Evolutionary conservation across 1,140 invertebrate genomes (phyloP), one percentile per base, ranked within the genome.

Genomic region (Lasioglossum albipes): DNA sequence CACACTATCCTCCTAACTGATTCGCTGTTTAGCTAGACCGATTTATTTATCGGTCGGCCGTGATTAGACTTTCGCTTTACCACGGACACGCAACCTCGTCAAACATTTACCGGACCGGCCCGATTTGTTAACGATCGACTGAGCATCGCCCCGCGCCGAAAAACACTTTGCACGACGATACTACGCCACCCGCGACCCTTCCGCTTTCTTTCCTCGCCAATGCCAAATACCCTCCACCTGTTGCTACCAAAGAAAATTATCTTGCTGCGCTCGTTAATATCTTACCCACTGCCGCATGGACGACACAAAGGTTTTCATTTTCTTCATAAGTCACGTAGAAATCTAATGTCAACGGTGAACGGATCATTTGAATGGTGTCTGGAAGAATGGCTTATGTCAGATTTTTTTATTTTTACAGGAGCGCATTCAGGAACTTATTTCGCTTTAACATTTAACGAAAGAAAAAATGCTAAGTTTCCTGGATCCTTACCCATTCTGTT

Each of bases 31-130:
- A 82, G 70, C 57, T 66, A 73, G 49, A 18, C 65, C 79, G 76
- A 87, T 87, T 86, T 87, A 87, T 86, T 87, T 84, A 87, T 87
- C 75, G 66, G 68, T 64, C 62, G 70, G 49, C 72, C 85, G 71
- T 87, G 82, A 87, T 87, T 87, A 87, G 86, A 87, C 79, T 84
- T 86, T 84, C 73, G 84, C 85, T 87, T 87, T 82, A 86, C 71
- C 78, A n/a, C 36, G 72, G 61, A 84, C 52, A 66, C 71, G 54
- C 75, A 62, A 59, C 59, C 64, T 69, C 68, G 82, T 79, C 79
- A 84, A 81, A 86, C 74, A 81, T 86, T 77, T 42, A 62, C 57
- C 59, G 75, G 18, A 9, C 52, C 22, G 57, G 42, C 9, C 62
- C 41, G 70, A 75, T 81, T 81, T 66, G 82, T 78, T 79, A 83